Base-by-base conservation (phyloP, 1,140 invertebrate genomes). In the Aradophagus sp. region DNA sequence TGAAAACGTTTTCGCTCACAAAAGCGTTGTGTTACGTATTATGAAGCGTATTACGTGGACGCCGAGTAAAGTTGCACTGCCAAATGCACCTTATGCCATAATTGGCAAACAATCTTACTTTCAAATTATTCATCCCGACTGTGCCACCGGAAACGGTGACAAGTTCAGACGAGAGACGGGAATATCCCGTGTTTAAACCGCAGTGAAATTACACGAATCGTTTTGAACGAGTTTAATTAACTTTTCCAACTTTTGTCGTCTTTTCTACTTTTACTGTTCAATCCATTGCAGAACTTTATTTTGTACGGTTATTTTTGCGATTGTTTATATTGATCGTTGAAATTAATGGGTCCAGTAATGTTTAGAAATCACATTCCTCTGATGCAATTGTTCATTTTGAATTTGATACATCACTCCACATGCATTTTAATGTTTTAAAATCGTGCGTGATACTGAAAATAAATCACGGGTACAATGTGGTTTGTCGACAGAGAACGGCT, bases 21-120 rank as follows among this genome's bases (percentile, higher is more conserved):
- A 52, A 17, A 38, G 12, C 27, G 52, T 70, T 69, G 66, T 70
- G 67, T 63, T 58, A 70, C 50, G 67, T 70, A 70, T 70, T 63
- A 63, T 63, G 58, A 70, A 35, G 44, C 27, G 19, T 31, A 31
- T 63, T 70, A 58, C 58, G 52, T 63, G 29, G 29, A 68, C 17
- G 20, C 11, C 19, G 27, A 13, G 39, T 39, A 59, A 20, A 19
- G 15, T 15, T 17, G 36, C 36, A 23, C 10, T 58, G 52, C 50
- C 66, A 69, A 62, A 32, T 52, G 17, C 50, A 45, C 38, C 58
- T 69, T 69, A 69, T 36, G 15, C 66, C 66, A 52, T 62, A 69
- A 69, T 58, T 69, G 66, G 66, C 66, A 50, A 62, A 52, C 36
- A 44, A 62, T 69, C 52, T 58, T 34, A n/a, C n/a, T 17, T n/a